Percentiles rank a stretch among this genome's conserved stretches.
These are phyloP conservation scores for Motacilla tschutschensis DNA, from an alignment of 2,113 vertebrate genomes.

Conservation along the genomic window DNA sequence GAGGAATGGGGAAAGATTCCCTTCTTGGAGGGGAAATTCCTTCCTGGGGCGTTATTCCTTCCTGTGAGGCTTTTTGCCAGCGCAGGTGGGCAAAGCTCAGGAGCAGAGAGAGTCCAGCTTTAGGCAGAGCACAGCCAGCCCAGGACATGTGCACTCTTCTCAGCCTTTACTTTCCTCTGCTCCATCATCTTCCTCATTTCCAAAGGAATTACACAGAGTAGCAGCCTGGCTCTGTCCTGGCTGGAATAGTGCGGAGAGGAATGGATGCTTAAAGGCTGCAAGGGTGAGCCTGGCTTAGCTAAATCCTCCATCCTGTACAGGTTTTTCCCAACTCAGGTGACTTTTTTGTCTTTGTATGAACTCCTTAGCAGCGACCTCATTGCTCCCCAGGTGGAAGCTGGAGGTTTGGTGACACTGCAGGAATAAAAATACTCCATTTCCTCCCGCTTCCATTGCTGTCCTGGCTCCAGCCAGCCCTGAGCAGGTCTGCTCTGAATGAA, in stretches of 20 bases:
- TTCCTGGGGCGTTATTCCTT: not conserved
- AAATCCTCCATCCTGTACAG: not conserved
- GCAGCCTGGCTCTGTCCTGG: not conserved
- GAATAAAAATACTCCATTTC: not conserved
- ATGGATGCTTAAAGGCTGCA: not conserved
- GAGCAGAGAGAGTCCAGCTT: not conserved
- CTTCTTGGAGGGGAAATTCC: not conserved
- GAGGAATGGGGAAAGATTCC: not conserved
- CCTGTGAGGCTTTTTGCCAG: accelerated
- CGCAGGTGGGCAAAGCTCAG: not conserved
- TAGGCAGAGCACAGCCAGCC: not conserved
- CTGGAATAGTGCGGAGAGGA: accelerated
- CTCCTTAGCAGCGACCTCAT: accelerated
- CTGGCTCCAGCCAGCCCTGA: not conserved
- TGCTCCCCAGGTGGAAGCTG: not conserved
- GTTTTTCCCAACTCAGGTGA: not conserved
- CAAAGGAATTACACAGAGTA: not conserved
- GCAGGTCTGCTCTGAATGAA: not conserved
- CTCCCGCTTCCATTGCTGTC: not conserved
- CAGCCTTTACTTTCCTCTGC: not conserved
- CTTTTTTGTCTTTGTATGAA: not conserved
- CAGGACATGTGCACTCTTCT: not conserved
- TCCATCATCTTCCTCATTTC: not conserved
- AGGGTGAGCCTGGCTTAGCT: not conserved
- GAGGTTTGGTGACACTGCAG: not conserved